A percentile compares a stretch with the other conserved stretches of the same genome.
phyloP scores from a whole-genome alignment of 1,140 invertebrate genomes.

The Drosophila pallidifrons region DNA sequence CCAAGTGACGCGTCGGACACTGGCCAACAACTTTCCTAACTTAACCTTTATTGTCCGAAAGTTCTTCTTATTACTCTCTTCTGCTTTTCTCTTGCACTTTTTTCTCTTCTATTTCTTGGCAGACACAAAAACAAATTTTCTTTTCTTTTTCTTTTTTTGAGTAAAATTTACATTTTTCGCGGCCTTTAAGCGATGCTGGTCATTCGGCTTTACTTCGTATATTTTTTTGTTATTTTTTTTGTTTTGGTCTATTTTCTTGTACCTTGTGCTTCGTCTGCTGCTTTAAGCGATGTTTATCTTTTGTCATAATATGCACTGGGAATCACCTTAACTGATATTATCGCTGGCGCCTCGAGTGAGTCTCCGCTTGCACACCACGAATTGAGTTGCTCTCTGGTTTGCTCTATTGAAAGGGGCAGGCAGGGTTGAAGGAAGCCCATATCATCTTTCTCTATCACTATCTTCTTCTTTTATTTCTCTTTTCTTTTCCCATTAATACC shows the following conservation, averaged over 20 bases:
- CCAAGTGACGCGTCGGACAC: constrained; percentile 26
- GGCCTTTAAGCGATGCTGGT: constrained; percentile 66
- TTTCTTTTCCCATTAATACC: constrained; percentile 22
- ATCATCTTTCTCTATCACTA: constrained; percentile 4
- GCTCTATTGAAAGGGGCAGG: neutral
- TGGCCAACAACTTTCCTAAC: constrained; percentile 74
- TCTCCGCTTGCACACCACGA: constrained; percentile 45
- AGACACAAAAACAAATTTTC: constrained; percentile 35
- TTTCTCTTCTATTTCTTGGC: constrained; percentile 29
- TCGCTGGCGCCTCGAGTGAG: constrained; percentile 53
- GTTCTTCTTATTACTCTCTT: constrained; percentile 78
- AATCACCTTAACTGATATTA: constrained; percentile 81
- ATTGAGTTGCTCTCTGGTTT: constrained; percentile 26
- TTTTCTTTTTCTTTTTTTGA: constrained; percentile 43
- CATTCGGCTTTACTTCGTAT: constrained; percentile 26
- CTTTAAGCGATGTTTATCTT: constrained; percentile 78
- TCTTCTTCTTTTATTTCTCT: constrained; percentile 12
- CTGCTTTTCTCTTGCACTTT: constrained; percentile 56
- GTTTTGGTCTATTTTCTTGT: constrained; percentile 21
- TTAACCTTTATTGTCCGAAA: constrained; percentile 84
- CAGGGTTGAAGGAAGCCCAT: constrained; percentile 25
- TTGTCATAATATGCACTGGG: constrained; percentile 83
- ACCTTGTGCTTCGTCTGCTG: constrained; percentile 8
- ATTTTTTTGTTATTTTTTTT: constrained; percentile 14
- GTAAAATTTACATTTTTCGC: constrained; percentile 72